A percentile compares a stretch with the other conserved stretches of the same genome.
phyloP scores from a whole-genome alignment of 2,888 invertebrate genomes.

The Idaea aversata region DNA sequence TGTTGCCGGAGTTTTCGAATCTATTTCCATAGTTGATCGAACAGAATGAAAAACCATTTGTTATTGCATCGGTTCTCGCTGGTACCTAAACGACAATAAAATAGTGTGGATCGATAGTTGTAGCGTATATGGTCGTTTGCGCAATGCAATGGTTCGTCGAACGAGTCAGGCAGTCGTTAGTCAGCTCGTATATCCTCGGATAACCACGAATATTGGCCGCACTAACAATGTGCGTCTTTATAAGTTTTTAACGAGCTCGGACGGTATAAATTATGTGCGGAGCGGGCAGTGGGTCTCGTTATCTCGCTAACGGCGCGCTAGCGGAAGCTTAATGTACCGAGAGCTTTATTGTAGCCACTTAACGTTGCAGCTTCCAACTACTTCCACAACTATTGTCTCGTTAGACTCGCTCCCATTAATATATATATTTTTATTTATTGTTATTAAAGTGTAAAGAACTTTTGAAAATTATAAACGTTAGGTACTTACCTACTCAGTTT shows the following conservation, averaged over 20 bases:
- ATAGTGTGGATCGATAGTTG: conserved; percentile 37
- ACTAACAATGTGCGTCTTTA: conserved; percentile 81
- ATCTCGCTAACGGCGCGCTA: conserved; percentile 77
- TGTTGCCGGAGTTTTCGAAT: not conserved
- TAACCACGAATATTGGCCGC: conserved; percentile 76
- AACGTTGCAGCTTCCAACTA: conserved; percentile 47
- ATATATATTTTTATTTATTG: conserved; percentile 18
- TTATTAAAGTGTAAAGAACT: not conserved
- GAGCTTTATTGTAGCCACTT: conserved; percentile 80
- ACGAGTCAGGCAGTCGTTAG: conserved; percentile 62
- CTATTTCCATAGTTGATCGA: not conserved
- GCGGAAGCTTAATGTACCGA: conserved; percentile 79
- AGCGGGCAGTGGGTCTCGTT: conserved; percentile 77
- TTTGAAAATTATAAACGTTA: not conserved
- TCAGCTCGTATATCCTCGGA: conserved; percentile 67
- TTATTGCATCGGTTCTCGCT: conserved; percentile 18
- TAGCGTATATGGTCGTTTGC: conserved; percentile 50
- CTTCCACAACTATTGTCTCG: conserved; percentile 38
- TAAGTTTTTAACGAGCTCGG: conserved; percentile 81
- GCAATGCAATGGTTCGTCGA: conserved; percentile 52
- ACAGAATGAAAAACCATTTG: not conserved
- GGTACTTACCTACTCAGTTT: too few relatives aligned
- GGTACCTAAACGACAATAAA: conserved; percentile 21
- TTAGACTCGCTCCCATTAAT: conserved; percentile 28
- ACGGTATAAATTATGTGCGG: conserved; percentile 79